Conservation (phyloP, 1,140 invertebrate genomes). For the Holcopasites calliopsidis region DNA sequence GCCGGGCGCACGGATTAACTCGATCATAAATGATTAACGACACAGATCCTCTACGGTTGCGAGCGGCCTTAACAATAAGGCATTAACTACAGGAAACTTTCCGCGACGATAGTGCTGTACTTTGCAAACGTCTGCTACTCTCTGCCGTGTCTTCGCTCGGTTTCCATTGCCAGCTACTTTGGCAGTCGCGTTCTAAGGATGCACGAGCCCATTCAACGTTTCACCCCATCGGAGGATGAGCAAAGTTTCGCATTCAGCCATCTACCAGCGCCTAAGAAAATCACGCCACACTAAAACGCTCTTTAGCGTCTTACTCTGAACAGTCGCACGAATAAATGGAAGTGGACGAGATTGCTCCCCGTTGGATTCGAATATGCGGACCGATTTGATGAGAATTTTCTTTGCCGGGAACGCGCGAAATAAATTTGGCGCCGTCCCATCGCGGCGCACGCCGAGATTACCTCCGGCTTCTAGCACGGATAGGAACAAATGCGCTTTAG, state of each 20-base stretch:
- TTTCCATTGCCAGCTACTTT: slow-evolving; percentile 26
- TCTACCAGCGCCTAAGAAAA: neutral
- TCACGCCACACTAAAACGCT: too few relatives aligned
- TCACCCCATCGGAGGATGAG: neutral
- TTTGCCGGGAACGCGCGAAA: too few relatives aligned
- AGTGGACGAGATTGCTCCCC: too few relatives aligned
- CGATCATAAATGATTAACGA: slow-evolving; percentile 59
- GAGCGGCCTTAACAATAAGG: slow-evolving; percentile 42
- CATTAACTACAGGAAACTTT: slow-evolving; percentile 50
- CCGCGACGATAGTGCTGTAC: slow-evolving; percentile 5
- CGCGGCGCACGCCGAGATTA: neutral
- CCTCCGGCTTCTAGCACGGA: neutral
- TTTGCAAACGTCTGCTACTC: slow-evolving; percentile 18
- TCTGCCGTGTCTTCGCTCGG: slow-evolving; percentile 12
- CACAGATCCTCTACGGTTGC: slow-evolving; percentile 17
- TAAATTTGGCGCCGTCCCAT: neutral
- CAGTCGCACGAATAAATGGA: neutral
- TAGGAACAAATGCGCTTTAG: slow-evolving; percentile 19
- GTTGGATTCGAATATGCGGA: too few relatives aligned
- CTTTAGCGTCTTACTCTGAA: neutral
- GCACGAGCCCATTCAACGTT: neutral
- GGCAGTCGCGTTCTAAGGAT: neutral
- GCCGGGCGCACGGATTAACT: slow-evolving; percentile 40
- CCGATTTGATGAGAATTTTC: too few relatives aligned
- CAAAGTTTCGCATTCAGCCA: neutral